Conservation (phyloP, 1,140 invertebrate genomes). For the Ceratoteleas bidentatus region DNA sequence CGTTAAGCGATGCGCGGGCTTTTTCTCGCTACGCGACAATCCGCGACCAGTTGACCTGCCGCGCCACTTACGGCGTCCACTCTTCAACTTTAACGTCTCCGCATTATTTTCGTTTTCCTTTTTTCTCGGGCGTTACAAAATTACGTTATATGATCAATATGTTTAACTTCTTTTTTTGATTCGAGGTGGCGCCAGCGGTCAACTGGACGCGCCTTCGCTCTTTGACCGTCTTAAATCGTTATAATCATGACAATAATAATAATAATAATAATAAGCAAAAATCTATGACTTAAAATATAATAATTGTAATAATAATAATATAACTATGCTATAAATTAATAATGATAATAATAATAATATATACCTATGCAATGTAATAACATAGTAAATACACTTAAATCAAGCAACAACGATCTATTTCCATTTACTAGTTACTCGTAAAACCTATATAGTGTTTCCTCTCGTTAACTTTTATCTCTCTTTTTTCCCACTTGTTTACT, state of each 20-base stretch:
- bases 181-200: slow-evolving; percentile 6
- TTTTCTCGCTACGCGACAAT: slow-evolving; percentile 36
- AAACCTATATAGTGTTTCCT: slow-evolving; percentile 61
- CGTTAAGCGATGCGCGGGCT: too few relatives aligned
- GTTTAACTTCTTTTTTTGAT: slow-evolving; percentile 29
- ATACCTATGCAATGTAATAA: slow-evolving; percentile 80
- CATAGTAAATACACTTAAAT: slow-evolving; percentile 81
- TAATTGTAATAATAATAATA: slow-evolving; percentile 61
- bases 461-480: slow-evolving; percentile 32
- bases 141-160: neutral
- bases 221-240: slow-evolving; percentile 18
- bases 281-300: slow-evolving; percentile 57
- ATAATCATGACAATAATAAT: slow-evolving; percentile 25
- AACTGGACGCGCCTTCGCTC: slow-evolving; percentile 35
- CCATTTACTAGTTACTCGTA: slow-evolving; percentile 62
- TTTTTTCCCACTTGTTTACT: slow-evolving; percentile 3
- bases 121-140: slow-evolving; percentile 4
- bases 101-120: slow-evolving; percentile 8
- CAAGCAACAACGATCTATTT: slow-evolving; percentile 80
- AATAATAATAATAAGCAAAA: slow-evolving; percentile 63
- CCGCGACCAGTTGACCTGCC: slow-evolving; percentile 28
- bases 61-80: neutral
- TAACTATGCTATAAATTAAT: slow-evolving; percentile 61
- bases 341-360: slow-evolving; percentile 74
- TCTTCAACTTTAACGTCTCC: neutral